Evolutionary conservation across 2,888 invertebrate species (phyloP), one percentile per base, ranked within the genome.

Genomic region (Branchellion lobata): DNA sequence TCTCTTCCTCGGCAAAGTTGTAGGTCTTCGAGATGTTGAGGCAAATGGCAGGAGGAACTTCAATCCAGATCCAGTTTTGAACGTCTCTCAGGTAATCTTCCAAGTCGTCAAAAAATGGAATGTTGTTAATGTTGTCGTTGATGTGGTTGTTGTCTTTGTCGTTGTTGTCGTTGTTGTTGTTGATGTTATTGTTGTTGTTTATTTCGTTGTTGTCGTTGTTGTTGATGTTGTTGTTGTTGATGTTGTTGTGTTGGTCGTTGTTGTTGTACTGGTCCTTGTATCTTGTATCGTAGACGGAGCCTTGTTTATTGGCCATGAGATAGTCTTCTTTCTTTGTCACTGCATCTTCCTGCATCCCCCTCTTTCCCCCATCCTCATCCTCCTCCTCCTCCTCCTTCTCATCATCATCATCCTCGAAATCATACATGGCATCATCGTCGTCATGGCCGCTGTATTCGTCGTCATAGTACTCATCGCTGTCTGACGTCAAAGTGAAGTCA

Each of bases 21-120:
- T 57, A 5, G 3, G 61, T 18, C 5, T 24, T 57, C 11, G 3
- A 18, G 24, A 57, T 18, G 24, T 57, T 40, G 40, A 40, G 61
- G 61, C 61, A 57, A 57, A 57, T 24, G 21, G n/a, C 61, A 5
- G 61, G 61, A 18, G 61, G 61, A n/a, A 57, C n/a, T 18, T 57
- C 61, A n/a, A 57, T 5, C 61, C 61, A 57, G n/a, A 57, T 24
- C 61, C 61, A 57, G n/a, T 40, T 40, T 40, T 40, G 5, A 14
- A 40, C 14, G 5, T 40, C 40, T 14, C 40, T 8, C 40, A 40
- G 40, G 14, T 40, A 40, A 14, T 40, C 8, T 40, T 40, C 40
- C 14, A 40, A 14, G 14, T 40, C 40, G 40, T 40, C 40, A 14
- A 8, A 40, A 40, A 40, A 40, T 40, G 14, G 8, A 8, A 40